A percentile compares a stretch with the other conserved stretches of the same genome.
Conservation (phyloP, 2,113 vertebrate genomes). For the Oxyruncus cristatus region DNA sequence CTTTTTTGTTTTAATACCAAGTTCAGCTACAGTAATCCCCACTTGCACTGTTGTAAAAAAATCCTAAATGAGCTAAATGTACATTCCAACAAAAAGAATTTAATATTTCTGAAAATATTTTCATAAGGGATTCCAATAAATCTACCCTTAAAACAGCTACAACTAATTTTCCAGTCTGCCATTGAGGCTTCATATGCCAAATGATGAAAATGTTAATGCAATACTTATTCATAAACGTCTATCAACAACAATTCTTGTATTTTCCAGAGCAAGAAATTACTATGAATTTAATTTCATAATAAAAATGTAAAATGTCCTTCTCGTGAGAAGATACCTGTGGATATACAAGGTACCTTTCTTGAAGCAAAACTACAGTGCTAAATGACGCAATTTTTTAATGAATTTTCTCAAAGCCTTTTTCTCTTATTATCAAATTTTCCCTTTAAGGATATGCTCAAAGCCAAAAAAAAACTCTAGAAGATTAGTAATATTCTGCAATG, state of each 20-base stretch:
- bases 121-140: not conserved
- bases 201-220: not conserved
- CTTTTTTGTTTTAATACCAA: not conserved
- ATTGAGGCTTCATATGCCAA: not conserved
- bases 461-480: not conserved
- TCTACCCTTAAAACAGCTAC: not conserved
- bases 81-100: not conserved
- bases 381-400: not conserved
- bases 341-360: not conserved
- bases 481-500: not conserved
- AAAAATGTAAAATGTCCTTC: not conserved
- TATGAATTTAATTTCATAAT: not conserved
- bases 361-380: not conserved
- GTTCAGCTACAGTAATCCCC: not conserved
- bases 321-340: not conserved
- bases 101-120: not conserved
- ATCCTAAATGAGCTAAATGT: not conserved
- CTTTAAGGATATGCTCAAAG: not conserved
- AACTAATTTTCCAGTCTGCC: not conserved
- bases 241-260: not conserved
- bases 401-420: not conserved
- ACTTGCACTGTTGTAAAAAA: not conserved
- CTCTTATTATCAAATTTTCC: not conserved
- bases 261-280: not conserved
- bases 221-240: not conserved